Evolutionary conservation across 2,113 vertebrate species (phyloP).

Genomic region (Xerus inauris): DNA sequence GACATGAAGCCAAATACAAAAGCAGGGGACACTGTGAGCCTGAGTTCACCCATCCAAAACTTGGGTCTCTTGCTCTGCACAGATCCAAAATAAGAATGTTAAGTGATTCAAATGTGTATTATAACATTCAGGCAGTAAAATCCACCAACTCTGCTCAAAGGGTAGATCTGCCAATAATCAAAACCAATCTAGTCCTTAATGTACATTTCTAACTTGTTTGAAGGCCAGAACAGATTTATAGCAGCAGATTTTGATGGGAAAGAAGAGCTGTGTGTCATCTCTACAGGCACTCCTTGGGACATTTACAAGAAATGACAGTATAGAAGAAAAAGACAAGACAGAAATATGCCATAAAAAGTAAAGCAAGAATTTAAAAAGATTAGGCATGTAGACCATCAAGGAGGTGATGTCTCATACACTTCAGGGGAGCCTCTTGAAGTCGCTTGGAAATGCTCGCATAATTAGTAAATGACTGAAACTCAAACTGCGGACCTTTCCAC

Average conservation of each 20-base stretch:
- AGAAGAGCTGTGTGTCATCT: neutral
- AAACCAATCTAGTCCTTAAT: neutral
- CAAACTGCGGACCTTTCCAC: neutral
- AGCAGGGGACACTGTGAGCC: neutral
- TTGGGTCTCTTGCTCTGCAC: neutral
- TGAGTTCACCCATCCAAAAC: neutral
- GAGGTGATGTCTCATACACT: neutral
- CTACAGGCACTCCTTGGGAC: neutral
- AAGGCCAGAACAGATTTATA: neutral
- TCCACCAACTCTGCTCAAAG: neutral
- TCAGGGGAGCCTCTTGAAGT: neutral
- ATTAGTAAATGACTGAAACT: neutral
- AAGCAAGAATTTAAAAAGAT: neutral
- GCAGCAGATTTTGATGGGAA: neutral
- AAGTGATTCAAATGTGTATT: neutral
- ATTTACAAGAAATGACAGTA: neutral
- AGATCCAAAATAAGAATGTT: neutral
- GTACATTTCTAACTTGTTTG: neutral
- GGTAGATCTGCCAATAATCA: neutral
- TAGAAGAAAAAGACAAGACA: neutral
- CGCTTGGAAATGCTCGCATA: neutral
- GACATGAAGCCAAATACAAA: neutral
- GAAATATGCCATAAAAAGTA: neutral
- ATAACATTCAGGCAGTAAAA: neutral
- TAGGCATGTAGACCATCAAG: neutral